Conservation (phyloP, 2,888 invertebrate genomes). For the Brenthis ino region DNA sequence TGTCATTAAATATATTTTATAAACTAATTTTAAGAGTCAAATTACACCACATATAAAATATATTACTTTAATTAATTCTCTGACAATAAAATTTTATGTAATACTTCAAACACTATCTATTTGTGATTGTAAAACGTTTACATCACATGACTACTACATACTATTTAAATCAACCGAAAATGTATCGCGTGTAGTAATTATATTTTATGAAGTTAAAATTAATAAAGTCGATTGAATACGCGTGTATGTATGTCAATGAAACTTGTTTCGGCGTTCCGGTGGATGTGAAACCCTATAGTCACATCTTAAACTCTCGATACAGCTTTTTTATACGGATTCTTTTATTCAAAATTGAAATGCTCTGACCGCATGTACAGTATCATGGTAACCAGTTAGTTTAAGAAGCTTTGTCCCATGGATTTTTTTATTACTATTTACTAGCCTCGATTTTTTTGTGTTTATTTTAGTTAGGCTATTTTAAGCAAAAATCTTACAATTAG, state of each 20-base stretch:
- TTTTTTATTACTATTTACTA: no score
- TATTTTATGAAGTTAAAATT: conserved; percentile 11
- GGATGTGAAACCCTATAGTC: conserved; percentile 14
- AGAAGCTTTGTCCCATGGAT: no score
- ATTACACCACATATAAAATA: no score
- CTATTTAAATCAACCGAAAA: conserved; percentile 1
- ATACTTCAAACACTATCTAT: background rate
- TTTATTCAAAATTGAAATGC: conserved; percentile 1
- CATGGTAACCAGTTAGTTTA: no score
- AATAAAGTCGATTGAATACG: conserved; percentile 4
- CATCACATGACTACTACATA: background rate
- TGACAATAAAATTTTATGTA: no score
- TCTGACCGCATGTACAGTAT: background rate
- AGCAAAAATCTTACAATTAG: no score
- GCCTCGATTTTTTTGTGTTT: no score
- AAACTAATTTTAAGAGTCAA: no score
- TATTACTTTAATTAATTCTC: no score
- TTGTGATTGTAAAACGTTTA: background rate
- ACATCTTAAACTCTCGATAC: conserved; percentile 7
- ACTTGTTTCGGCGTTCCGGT: conserved; percentile 18
- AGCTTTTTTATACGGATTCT: conserved; percentile 15
- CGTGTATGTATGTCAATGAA: conserved; percentile 18
- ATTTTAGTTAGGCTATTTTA: no score
- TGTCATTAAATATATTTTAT: no score
- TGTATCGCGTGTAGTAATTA: conserved; percentile 7